These are phyloP conservation scores for Aegithalos caudatus DNA, from an alignment of 2,113 vertebrate species.

Conservation along the genomic window DNA sequence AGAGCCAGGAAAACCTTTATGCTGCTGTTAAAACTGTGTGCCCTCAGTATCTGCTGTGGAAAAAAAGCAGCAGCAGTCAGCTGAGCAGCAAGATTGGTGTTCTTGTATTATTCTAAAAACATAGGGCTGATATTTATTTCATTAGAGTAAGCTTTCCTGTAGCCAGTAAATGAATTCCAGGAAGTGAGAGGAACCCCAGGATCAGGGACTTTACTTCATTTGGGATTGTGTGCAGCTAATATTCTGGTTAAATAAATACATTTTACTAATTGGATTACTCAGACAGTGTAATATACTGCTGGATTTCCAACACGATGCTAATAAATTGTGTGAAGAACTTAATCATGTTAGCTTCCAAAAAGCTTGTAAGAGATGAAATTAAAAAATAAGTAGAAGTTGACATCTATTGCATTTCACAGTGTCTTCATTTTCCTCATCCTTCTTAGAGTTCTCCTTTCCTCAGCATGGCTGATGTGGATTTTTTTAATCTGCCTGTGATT, in stretches of 20 bases:
- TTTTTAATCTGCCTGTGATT: conserved; percentile 57
- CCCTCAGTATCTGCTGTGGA: not conserved
- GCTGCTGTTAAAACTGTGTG: not conserved
- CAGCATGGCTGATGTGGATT: conserved; percentile 13
- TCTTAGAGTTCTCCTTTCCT: conserved; percentile 42
- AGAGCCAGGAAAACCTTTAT: not conserved
- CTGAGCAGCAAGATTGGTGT: conserved; percentile 21
- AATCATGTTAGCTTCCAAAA: conserved; percentile 74
- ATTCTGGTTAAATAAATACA: conserved; percentile 73
- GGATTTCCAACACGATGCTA: conserved; percentile 76
- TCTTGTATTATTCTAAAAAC: conserved; percentile 37
- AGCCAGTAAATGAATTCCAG: conserved; percentile 36
- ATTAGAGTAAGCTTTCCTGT: conserved; percentile 43
- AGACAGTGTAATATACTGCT: conserved; percentile 63
- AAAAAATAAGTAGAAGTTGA: conserved; percentile 70
- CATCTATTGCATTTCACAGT: conserved; percentile 60
- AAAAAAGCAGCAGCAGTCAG: not conserved
- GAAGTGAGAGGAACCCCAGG: not conserved
- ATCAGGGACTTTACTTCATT: conserved; percentile 47
- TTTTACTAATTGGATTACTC: conserved; percentile 79
- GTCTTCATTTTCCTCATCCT: conserved; percentile 59
- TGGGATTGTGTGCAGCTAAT: conserved; percentile 53
- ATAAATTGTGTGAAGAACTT: conserved; percentile 78
- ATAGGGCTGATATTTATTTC: conserved; percentile 42
- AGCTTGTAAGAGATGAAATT: conserved; percentile 74